Base-by-base conservation (phyloP, 2,888 invertebrate genomes). In the Leptarthrus brevirostris region DNA sequence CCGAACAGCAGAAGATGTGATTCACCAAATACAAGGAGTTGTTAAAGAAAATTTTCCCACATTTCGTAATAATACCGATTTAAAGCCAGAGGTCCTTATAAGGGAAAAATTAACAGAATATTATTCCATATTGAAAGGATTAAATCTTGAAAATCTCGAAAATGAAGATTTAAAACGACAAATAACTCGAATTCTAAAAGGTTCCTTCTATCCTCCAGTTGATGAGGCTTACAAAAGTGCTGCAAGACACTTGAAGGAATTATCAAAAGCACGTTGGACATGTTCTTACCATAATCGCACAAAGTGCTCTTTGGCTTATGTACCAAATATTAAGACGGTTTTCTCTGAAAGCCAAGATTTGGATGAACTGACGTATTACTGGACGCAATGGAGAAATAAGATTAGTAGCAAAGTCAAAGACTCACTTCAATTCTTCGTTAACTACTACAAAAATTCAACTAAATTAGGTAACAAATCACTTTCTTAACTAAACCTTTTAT, bases 371-470 rank as follows among this genome's bases (percentile, higher is more conserved):
- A 88, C 89, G 79, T 88, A 92, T 79, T 85, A 89, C 0, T 95
- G 94, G 94, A 81, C 88, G n/a, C 89, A 91, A 79, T 94, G 93
- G 93, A 87, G 93, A 77, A 88, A 90, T 70, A 88, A 86, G 6
- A 53, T 36, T 14, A 40, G 12, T 16, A 18, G 10, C 36, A 12
- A 20, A 36, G 70, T 49, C 16, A 47, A 49, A 18, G 24, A 14
- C 22, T 40, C 61, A 4, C 6, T 61, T 12, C 8, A 40, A 1
- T 61, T 22, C n/a, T 14, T 61, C 8, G 36, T 61, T 12, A 8
- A 40, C 6, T 61, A 61, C 40, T 61, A 61, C 14, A 18, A 61
- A 40, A 40, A 61, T 20, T 61, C 61, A 14, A 61, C 22, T 12
- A 12, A 61, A 20, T 40, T 20, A 5, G 61, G 61, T 61, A 40